Conservation (phyloP, 2,888 invertebrate genomes). For the Eilema griseolum region DNA sequence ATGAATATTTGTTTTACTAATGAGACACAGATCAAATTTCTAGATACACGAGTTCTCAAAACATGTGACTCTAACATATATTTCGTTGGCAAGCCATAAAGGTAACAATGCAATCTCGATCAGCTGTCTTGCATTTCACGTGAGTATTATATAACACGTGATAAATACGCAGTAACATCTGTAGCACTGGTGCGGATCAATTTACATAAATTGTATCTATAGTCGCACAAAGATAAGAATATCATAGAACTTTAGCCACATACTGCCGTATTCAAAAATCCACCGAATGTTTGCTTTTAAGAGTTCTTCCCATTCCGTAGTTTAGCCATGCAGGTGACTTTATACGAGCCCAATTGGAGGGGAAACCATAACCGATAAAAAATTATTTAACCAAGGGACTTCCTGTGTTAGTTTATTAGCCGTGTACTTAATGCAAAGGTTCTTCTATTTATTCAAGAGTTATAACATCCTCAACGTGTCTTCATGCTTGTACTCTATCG, state of each 20-base stretch:
- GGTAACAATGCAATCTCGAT: constrained; percentile 31
- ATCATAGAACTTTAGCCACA: not conserved
- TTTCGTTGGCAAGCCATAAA: constrained; percentile 10
- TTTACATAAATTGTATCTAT: not conserved
- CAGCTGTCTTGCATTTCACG: constrained; percentile 36
- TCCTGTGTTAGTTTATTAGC: not conserved
- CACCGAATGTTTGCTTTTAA: not conserved
- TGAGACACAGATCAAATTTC: not conserved
- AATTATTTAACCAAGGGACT: not conserved
- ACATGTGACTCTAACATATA: not conserved
- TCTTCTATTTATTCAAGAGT: not conserved
- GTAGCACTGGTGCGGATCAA: not conserved
- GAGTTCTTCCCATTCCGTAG: not conserved
- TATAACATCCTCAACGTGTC: not conserved
- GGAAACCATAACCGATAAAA: not conserved
- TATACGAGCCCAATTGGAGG: not conserved
- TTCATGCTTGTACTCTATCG: not conserved
- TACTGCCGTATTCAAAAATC: not conserved
- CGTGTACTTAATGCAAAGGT: not conserved
- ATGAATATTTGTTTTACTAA: not conserved
- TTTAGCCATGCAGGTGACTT: not conserved
- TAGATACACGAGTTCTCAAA: not conserved
- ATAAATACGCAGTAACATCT: not conserved
- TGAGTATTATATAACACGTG: constrained; percentile 24
- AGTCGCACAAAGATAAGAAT: not conserved